A percentile compares a stretch with the other conserved stretches of the same genome.
Evolutionary conservation across 2,797 vertebrate genomes (phyloP).

Genomic region (Odontamblyopus lacepedii): DNA sequence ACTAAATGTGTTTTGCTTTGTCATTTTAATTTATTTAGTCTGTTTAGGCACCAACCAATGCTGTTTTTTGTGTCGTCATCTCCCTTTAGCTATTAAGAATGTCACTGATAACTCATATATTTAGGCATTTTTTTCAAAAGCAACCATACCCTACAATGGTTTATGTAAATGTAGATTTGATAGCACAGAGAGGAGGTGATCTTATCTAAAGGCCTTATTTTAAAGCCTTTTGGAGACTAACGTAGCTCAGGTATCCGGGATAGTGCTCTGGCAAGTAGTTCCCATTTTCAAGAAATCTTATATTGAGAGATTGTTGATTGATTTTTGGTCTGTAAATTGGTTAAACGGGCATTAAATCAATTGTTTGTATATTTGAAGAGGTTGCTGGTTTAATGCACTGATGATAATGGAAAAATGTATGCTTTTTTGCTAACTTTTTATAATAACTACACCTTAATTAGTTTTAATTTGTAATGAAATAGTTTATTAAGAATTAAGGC

Average conservation of each 20-base stretch:
- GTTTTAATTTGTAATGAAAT: too few relatives aligned
- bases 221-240: constrained; percentile 50
- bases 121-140: neutral
- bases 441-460: too few relatives aligned
- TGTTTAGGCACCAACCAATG: constrained; percentile 21
- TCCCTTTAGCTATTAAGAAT: constrained; percentile 10
- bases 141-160: neutral
- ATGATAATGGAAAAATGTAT: constrained; percentile 24
- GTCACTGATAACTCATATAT: constrained; percentile 14
- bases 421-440: neutral
- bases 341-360: constrained; percentile 58
- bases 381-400: constrained; percentile 45
- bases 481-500: too few relatives aligned
- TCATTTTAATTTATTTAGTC: constrained; percentile 70
- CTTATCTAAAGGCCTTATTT: constrained; percentile 44
- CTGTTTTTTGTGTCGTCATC: constrained; percentile 15
- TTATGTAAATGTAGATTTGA: constrained; percentile 13
- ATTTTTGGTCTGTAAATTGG: constrained; percentile 38
- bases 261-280: constrained; percentile 52
- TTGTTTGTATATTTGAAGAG: constrained; percentile 46
- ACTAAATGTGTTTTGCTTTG: constrained; percentile 51
- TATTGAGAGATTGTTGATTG: constrained; percentile 15
- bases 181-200: constrained; percentile 23
- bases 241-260: constrained; percentile 70
- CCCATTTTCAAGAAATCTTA: constrained; percentile 45